Evolutionary conservation across 1,140 invertebrate species (phyloP), one percentile per base, ranked within the genome.

Genomic region (Aporrectodea caliginosa): DNA sequence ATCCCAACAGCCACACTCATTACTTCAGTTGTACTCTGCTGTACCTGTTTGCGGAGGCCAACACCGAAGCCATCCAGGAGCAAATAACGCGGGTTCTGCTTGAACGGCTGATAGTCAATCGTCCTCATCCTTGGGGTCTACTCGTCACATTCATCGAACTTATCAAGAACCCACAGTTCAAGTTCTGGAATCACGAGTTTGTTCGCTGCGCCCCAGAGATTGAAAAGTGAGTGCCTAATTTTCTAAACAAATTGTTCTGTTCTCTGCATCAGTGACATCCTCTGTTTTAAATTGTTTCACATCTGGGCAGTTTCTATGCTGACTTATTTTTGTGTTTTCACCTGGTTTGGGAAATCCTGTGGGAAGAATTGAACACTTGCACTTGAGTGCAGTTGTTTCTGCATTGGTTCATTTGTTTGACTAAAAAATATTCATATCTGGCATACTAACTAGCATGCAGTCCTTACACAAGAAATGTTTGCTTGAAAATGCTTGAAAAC

Each of bases 151-250:
- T 99, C 88, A 99, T 99, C 84, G 98, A 99, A 89, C 91, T 99
- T 27, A 98, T 99, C 84, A 98, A 98, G 80, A 99, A 99, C 90
- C 95, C 95, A 16, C 93, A 92, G n/a, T 99, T 98, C 90, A 98
- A 98, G 88, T 99, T 99, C 89, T 99, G 97, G 97, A 92, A 93
- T 76, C 97, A 99, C 86, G 97, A 99, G 82, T 99, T 99, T 90
- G 97, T 99, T 0, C 94, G 97, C 86, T 99, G 97, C 90, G 97
- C 97, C 33, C 96, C 97, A 12, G 98, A 99, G 90, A 98, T 99
- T 86, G 95, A 98, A 90, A 98, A 98, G 94, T 96, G 77, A 80
- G 82, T 78, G 31, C 29, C 2, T 16, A 43, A 68, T 58, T 72
- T 14, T 16, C 1, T 1, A n/a, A n/a, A n/a, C n/a, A n/a, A n/a